Evolutionary conservation across 1,140 invertebrate species (phyloP).

Genomic region (Druon quercuslanigerum): DNA sequence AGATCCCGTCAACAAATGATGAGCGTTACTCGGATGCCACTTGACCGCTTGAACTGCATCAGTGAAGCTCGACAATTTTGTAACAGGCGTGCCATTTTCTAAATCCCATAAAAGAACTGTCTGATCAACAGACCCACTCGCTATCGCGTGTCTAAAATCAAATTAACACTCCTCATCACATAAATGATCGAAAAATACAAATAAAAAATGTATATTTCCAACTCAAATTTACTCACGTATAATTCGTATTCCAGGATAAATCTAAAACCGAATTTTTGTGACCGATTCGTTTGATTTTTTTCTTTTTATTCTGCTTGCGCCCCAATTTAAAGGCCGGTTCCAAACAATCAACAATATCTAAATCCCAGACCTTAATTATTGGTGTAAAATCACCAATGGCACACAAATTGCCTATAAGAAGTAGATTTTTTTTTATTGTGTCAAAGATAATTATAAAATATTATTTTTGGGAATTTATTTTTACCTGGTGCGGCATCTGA

Average conservation of each 20-base stretch:
- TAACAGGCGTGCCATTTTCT: slow-evolving; percentile 83
- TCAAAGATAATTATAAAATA: slow-evolving; percentile 33
- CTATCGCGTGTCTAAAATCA: slow-evolving; percentile 86
- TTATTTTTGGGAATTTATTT: slow-evolving; percentile 26
- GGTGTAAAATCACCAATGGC: slow-evolving; percentile 95
- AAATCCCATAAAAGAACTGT: slow-evolving; percentile 96
- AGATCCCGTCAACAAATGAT: slow-evolving; percentile 87
- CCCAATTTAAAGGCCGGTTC: slow-evolving; percentile 91
- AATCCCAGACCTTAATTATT: slow-evolving; percentile 95
- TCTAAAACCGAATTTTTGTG: slow-evolving; percentile 95
- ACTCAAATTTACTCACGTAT: slow-evolving; percentile 63
- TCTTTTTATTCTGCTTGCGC: slow-evolving; percentile 86
- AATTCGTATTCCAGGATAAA: slow-evolving; percentile 92
- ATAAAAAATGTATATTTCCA: slow-evolving; percentile 23
- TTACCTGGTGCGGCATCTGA: slow-evolving; percentile 79
- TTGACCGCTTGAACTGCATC: slow-evolving; percentile 91
- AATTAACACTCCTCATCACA: slow-evolving; percentile 33
- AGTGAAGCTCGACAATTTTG: slow-evolving; percentile 83
- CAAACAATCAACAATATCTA: slow-evolving; percentile 93
- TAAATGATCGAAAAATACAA: slow-evolving; percentile 12
- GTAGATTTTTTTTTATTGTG: slow-evolving; percentile 32
- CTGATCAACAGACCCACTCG: slow-evolving; percentile 93
- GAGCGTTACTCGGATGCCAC: slow-evolving; percentile 90
- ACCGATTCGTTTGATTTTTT: slow-evolving; percentile 80
- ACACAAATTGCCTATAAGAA: slow-evolving; percentile 85